Evolutionary conservation across 30 jellyfish, hydroid and myxozoan genomes (phyloP).

Genomic region (Hydractinia symbiolongicarpus): DNA sequence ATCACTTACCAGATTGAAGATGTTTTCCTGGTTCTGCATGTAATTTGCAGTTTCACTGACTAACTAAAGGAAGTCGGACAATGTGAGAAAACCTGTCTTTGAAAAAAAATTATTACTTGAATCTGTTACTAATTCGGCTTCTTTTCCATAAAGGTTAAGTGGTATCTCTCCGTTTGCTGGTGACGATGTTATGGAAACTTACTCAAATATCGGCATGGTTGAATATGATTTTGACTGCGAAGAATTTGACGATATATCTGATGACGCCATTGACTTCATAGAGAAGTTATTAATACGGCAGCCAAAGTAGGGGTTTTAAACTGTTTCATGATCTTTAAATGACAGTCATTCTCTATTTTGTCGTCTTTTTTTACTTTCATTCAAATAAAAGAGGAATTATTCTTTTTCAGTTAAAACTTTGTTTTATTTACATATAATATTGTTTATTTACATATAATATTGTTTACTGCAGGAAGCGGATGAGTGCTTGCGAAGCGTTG

Average conservation of each 20-base stretch:
- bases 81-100: background rate
- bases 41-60: too few species aligned
- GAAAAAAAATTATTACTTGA: background rate
- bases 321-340: too few species aligned
- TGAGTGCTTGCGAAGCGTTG: slow-evolving; percentile 74
- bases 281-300: slow-evolving; percentile 66
- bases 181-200: slow-evolving; percentile 98
- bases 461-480: slow-evolving; percentile 57
- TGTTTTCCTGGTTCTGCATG: too few species aligned
- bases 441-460: background rate
- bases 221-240: slow-evolving; percentile 97
- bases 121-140: background rate
- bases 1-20: too few species aligned
- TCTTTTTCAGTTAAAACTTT: background rate
- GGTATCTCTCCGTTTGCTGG: slow-evolving; percentile 99
- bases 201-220: slow-evolving; percentile 83
- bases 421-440: background rate
- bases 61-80: too few species aligned
- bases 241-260: slow-evolving; percentile 94
- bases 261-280: slow-evolving; percentile 88
- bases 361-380: too few species aligned
- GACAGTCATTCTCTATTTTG: too few species aligned
- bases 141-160: slow-evolving; percentile 55
- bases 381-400: too few species aligned
- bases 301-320: slow-evolving; percentile 58